phyloP scores from a whole-genome alignment of 2,113 vertebrate species.

The Apus apus region DNA sequence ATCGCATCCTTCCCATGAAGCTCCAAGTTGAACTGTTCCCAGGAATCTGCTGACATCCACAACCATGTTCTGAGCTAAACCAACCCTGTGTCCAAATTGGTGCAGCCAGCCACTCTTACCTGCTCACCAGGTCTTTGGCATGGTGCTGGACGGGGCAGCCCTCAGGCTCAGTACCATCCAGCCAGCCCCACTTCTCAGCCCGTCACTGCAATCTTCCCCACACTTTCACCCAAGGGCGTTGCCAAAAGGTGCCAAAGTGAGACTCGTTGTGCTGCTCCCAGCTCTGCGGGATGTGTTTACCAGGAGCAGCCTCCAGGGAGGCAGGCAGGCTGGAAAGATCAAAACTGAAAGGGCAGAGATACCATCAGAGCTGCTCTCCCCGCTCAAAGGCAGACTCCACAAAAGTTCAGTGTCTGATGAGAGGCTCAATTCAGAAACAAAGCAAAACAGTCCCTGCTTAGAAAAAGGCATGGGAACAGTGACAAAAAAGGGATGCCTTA shows the following conservation, averaged over 20 bases:
- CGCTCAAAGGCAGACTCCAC: neutral
- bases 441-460: neutral
- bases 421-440: neutral
- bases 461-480: neutral
- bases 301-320: neutral
- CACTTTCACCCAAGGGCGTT: neutral
- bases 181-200: neutral
- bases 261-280: neutral
- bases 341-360: neutral
- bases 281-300: rapidly evolving
- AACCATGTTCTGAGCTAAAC: neutral
- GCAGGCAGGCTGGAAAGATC: neutral
- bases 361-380: neutral
- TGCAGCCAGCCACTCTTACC: neutral
- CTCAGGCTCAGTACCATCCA: rapidly evolving
- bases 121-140: neutral
- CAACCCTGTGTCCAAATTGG: neutral
- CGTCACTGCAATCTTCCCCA: rapidly evolving
- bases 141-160: neutral
- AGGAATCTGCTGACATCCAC: neutral
- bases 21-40: neutral
- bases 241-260: neutral
- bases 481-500: neutral
- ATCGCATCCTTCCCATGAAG: neutral
- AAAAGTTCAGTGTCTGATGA: conserved; percentile 7